phyloP scores from a whole-genome alignment of 2,797 vertebrate species.

The Cryptoprocta ferox region DNA sequence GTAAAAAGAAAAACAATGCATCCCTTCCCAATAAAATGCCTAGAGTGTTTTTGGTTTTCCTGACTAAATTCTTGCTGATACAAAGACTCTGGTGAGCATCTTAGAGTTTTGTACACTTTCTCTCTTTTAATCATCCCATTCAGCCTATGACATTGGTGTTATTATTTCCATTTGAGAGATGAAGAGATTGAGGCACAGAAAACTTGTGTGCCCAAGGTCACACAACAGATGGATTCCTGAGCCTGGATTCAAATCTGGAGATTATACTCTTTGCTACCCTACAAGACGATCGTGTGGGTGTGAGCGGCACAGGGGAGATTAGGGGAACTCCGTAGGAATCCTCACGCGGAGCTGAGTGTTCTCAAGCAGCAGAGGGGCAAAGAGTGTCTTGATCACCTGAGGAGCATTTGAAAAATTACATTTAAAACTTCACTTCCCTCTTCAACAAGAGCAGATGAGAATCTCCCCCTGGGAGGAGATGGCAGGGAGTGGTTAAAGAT shows the following conservation, averaged over 20 bases:
- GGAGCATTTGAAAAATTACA: neutral
- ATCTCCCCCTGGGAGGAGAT: neutral
- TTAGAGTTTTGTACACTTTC: neutral
- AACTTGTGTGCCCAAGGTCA: neutral
- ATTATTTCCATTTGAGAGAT: neutral
- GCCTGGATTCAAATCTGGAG: neutral
- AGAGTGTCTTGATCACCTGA: neutral
- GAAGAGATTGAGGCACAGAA: neutral
- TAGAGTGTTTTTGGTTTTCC: neutral
- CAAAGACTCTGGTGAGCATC: neutral
- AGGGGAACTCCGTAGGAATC: neutral
- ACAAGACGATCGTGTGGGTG: neutral
- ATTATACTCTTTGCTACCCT: neutral
- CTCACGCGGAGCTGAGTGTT: neutral
- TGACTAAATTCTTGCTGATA: neutral
- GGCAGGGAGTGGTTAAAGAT: neutral
- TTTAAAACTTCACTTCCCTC: neutral
- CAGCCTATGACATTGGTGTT: neutral
- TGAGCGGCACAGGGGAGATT: neutral
- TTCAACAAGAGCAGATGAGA: neutral
- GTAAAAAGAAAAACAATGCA: neutral
- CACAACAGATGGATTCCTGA: slow-evolving; percentile 19
- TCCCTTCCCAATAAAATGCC: neutral
- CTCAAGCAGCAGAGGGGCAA: neutral
- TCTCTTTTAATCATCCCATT: neutral